These are phyloP conservation scores for Thumatha senex DNA, from an alignment of 2,888 invertebrate species.

Conservation along the genomic window DNA sequence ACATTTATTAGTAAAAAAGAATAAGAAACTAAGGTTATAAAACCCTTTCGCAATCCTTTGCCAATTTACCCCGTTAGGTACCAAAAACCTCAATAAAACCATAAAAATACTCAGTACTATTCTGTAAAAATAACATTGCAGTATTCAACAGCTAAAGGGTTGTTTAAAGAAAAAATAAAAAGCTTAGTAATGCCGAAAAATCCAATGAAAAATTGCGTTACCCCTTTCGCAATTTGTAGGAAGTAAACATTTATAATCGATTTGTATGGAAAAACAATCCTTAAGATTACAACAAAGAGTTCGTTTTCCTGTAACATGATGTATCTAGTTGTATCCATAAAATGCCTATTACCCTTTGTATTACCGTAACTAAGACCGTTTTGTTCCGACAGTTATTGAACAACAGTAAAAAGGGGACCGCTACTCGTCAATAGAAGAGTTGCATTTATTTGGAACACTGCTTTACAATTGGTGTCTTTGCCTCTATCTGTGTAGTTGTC, in stretches of 20 bases:
- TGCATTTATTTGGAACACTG: conserved; percentile 71
- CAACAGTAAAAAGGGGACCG: conserved; percentile 67
- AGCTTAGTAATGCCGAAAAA: conserved; percentile 45
- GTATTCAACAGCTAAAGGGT: conserved; percentile 56
- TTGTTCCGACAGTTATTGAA: conserved; percentile 58
- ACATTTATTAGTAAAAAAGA: not conserved
- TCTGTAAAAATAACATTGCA: conserved; percentile 31
- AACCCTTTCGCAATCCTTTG: conserved; percentile 50
- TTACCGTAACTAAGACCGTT: conserved; percentile 70
- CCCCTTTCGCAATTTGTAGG: conserved; percentile 54
- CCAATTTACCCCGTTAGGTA: conserved; percentile 40
- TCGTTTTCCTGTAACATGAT: conserved; percentile 12
- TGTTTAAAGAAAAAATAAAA: conserved; percentile 41
- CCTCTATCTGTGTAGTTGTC: conserved; percentile 45
- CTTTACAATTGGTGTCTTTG: conserved; percentile 47
- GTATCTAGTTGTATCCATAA: conserved; percentile 28
- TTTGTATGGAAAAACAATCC: conserved; percentile 7
- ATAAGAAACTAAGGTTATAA: not conserved
- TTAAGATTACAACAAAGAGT: conserved; percentile 14
- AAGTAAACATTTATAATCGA: conserved; percentile 45
- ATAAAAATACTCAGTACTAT: conserved; percentile 37
- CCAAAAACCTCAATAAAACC: conserved; percentile 56
- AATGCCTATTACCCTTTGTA: conserved; percentile 66
- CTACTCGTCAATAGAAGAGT: conserved; percentile 68
- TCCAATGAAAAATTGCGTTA: conserved; percentile 62